These are phyloP conservation scores for Sitta carolinensis DNA, from an alignment of 2,797 vertebrate genomes.

Conservation along the genomic window DNA sequence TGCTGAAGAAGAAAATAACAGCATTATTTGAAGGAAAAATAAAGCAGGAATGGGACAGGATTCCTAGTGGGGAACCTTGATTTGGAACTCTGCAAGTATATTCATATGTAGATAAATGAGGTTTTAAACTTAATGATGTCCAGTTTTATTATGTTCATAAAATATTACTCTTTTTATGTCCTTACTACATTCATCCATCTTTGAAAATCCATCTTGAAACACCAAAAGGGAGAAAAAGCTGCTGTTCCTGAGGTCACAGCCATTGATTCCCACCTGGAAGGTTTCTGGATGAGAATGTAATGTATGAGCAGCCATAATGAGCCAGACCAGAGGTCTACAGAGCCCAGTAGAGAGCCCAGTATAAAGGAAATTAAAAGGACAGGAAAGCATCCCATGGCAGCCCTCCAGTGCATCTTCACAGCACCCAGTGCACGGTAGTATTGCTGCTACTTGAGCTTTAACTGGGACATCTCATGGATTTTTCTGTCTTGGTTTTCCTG, in stretches of 20 bases:
- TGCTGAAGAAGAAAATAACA: background rate
- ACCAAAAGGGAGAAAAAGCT: background rate
- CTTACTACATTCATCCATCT: background rate
- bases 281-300: background rate
- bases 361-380: background rate
- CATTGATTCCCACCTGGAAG: background rate
- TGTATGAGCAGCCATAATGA: background rate
- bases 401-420: background rate
- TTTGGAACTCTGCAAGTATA: background rate
- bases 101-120: background rate
- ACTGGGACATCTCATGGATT: background rate
- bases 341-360: accelerated
- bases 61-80: background rate
- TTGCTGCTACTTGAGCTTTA: background rate
- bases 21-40: background rate
- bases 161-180: background rate
- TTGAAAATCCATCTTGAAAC: slow-evolving; percentile 10
- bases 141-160: background rate
- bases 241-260: background rate
- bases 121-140: background rate
- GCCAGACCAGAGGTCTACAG: background rate
- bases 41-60: background rate
- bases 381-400: background rate
- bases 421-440: background rate
- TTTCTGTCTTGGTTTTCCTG: slow-evolving; percentile 26